Evolutionary conservation across 2,888 invertebrate genomes (phyloP), one percentile per base, ranked within the genome.

Genomic region (Polyommatus iphigenia): DNA sequence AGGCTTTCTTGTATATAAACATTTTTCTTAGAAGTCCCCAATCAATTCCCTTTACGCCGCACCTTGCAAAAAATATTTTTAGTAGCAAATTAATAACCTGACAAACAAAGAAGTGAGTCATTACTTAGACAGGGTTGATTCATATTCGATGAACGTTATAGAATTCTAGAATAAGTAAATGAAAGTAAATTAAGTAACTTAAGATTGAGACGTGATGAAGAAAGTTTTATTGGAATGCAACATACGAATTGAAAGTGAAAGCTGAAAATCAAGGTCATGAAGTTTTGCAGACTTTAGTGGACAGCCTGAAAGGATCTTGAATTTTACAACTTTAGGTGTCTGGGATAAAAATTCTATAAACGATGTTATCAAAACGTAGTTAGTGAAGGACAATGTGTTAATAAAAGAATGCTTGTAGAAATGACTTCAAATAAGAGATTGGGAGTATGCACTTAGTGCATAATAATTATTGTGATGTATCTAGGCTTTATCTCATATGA

Each of bases 21-120:
- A 62, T 62, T 62, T 62, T 62, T 24, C 62, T 62, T 59, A 3
- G 6, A 67, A 29, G 32, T 67, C 24, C 67, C 41, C 41, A 72
- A 41, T 73, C 46, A 73, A 15, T 73, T 73, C 67, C 18, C 32
- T 67, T 67, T 67, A 67, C 29, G 29, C 67, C 67, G 29, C 67
- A 67, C 67, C 67, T 67, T 32, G 62, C 10, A 15, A 62, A 32
- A 67, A 67, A 18, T n/a, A 15, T 67, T 67, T 67, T 67, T 67
- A 67, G 67, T 67, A 67, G 13, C 62, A 62, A 62, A 62, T 67
- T 67, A 67, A 32, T 24, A 72, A 72, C 18, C 41, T 41, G 10
- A 72, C 71, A 72, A 67, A 67, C 20, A 72, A 72, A 72, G 71
- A 32, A 32, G 20, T 72, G n/a, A 72, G 8, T 72, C 72, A 72